Conservation (phyloP, 1,140 invertebrate genomes). For the Papilio helenus region DNA sequence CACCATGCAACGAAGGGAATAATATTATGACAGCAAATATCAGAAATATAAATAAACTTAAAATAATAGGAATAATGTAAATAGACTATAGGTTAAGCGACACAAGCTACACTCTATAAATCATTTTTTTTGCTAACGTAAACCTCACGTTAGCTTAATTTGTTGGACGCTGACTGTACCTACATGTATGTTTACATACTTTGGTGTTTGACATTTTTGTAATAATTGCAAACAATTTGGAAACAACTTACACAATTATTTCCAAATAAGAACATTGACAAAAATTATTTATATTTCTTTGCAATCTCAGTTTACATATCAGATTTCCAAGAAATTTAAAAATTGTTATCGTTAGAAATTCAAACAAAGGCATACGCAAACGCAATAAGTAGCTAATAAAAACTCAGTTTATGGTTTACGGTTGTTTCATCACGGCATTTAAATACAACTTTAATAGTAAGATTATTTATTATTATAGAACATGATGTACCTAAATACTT, state of each 20-base stretch:
- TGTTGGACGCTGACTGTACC: neutral
- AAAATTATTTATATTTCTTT: neutral
- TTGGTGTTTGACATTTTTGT: neutral
- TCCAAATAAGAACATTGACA: neutral
- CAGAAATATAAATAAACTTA: neutral
- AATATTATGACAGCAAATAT: neutral
- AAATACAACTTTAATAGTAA: too few species aligned
- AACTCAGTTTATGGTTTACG: too few species aligned
- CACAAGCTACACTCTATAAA: too few species aligned
- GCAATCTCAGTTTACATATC: neutral
- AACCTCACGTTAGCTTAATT: neutral
- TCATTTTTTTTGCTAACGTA: neutral
- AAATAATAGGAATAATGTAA: neutral
- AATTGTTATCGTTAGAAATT: neutral
- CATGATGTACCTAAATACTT: neutral
- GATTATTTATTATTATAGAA: neutral
- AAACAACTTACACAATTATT: slow-evolving; percentile 13
- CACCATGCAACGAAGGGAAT: neutral
- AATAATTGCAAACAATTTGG: slow-evolving; percentile 24
- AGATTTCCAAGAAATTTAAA: neutral
- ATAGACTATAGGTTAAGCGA: too few species aligned
- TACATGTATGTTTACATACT: neutral
- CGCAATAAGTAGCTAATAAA: too few species aligned
- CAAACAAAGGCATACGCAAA: too few species aligned
- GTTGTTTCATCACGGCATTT: too few species aligned